Base-by-base conservation (phyloP, 2,888 invertebrate genomes). In the Drosophila buzzatii region DNA sequence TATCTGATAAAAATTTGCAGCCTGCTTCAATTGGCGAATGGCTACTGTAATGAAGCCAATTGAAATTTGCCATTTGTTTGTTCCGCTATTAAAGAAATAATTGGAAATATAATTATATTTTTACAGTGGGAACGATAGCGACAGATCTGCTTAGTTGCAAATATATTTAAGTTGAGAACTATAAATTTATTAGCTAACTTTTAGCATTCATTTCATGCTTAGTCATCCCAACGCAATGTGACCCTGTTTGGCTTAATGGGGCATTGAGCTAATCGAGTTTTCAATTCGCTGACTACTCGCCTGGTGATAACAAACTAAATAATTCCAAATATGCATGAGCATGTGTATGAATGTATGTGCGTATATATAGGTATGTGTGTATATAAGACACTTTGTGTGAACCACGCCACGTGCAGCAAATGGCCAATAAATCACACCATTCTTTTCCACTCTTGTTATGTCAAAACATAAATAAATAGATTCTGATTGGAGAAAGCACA, bases 401-500 rank as follows among this genome's bases (percentile, higher is more conserved):
- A 55, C 39, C 31, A 56, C 23, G 67, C 66, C 84, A 85, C 88
- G 79, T 85, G 82, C 77, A 47, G 44, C 60, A 27, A 77, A 70
- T 71, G 60, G 44, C 52, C 42, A 39, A 83, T 83, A 80, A 80
- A 78, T 87, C 53, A 55, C 31, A 35, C 42, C 16, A 47, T 51
- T 57, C 27, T 27, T 2, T 20, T 23, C 14, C 14, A 16, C 35
- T 23, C 9, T 53, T 78, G 33, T 47, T 56, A 67, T 41, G 53
- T 23, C 47, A 23, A 73, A 60, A 62, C 14, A 35, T 18, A 39
- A n/a, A n/a, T 10, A 41, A 55, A 18, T 14, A 9, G 14, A 35
- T 57, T 51, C 10, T 42, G 51, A 35, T 35, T 57, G n/a, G 23
- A 23, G 27, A 27, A 27, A 20, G 7, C 18, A 35, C 51, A 18